Evolutionary conservation across 1,140 invertebrate species (phyloP), one percentile per base, ranked within the genome.

Genomic region (Mactra quadrangularis): DNA sequence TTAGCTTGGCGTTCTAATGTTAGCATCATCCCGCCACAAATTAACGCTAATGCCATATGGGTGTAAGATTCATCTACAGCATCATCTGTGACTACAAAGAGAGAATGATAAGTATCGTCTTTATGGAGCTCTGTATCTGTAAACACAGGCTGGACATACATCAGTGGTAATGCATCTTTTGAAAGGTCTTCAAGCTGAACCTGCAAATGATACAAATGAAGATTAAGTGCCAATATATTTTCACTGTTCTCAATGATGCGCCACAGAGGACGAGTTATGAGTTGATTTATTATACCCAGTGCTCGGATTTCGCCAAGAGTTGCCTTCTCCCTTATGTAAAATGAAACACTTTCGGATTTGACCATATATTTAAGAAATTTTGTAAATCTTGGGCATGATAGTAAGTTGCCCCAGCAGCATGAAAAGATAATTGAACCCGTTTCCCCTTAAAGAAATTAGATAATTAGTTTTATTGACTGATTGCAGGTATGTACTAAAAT

Each of bases 341-440:
- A n/a, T n/a, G n/a, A n/a, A 41, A 45, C 1, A 22, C 62, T 38
- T 66, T 66, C 9, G 11, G 62, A 47, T 47, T 22, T 11, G 62
- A 15, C 62, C 74, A 71, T 19, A 25, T 27, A 17, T 60, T 29
- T 25, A 77, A 35, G 57, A 84, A 84, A 3, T 74, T 41, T 25
- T 22, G 22, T 0, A 79, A 47, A 27, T 84, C 62, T 45, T 59
- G 27, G 1, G 38, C 0, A 71, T 77, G 82, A 45, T 50, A 31
- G 29, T 60, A 83, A 13, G 72, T 71, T 9, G 71, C 82, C 17
- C 75, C 82, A 55, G 75, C 57, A 31, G 68, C 74, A 78, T 68
- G 38, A 64, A 78, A 1, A 78, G 57, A 66, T 77, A 64, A 50
- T 83, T 83, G 57, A 77, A 83, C 7, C 72, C 13, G 33, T 83